Conservation (phyloP, 2,888 invertebrate genomes). For the Tetramorium bicarinatum region DNA sequence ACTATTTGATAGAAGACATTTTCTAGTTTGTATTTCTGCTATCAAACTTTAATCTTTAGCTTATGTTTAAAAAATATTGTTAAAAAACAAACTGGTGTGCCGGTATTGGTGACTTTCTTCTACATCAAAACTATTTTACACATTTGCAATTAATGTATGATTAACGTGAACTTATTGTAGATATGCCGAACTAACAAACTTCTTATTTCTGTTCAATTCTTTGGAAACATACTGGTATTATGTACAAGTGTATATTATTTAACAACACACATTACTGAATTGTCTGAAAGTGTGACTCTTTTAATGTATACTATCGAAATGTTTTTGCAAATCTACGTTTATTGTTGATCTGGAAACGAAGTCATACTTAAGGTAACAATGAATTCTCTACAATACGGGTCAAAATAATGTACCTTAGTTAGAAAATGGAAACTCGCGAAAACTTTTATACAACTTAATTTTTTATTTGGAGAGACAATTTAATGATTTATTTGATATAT, state of each 20-base stretch:
- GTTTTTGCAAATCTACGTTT: constrained; percentile 70
- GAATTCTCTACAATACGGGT: too few species aligned
- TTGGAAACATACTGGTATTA: constrained; percentile 17
- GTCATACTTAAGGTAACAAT: constrained; percentile 68
- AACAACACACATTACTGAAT: background rate
- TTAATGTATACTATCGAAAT: constrained; percentile 61
- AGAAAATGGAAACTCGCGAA: background rate
- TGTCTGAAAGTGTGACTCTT: background rate
- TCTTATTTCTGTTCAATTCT: constrained; percentile 13
- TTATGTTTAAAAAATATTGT: too few species aligned
- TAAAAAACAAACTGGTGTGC: too few species aligned
- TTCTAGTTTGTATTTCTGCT: too few species aligned
- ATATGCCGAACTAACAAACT: background rate
- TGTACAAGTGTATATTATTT: constrained; percentile 38
- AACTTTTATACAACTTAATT: too few species aligned
- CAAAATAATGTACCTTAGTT: too few species aligned
- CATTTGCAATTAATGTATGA: background rate
- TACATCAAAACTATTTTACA: too few species aligned
- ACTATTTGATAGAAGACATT: too few species aligned
- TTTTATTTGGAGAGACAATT: too few species aligned
- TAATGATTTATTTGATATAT: too few species aligned
- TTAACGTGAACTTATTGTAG: background rate
- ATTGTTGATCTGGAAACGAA: constrained; percentile 75
- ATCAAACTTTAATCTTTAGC: too few species aligned
- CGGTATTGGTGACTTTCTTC: too few species aligned